These are phyloP conservation scores for Drosophila tsacasi DNA, from an alignment of 1,140 invertebrate species.

Conservation along the genomic window DNA sequence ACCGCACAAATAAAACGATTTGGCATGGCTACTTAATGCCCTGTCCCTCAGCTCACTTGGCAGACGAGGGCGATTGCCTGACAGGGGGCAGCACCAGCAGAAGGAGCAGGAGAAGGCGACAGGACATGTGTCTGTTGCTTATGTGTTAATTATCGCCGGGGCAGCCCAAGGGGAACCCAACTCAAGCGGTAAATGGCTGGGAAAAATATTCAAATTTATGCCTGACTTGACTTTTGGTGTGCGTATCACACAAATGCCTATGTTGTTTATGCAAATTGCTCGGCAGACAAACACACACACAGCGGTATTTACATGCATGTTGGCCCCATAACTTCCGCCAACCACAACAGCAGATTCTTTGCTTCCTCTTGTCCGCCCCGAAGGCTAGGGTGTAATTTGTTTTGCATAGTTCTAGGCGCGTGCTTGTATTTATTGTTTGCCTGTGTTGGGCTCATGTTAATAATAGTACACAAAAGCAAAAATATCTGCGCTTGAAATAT, in stretches of 20 bases:
- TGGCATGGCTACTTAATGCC: conserved; percentile 51
- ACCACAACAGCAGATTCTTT: conserved; percentile 49
- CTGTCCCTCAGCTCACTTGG: conserved; percentile 48
- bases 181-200: conserved; percentile 66
- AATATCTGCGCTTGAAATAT: background rate
- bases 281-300: background rate
- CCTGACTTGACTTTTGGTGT: conserved; percentile 57
- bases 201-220: conserved; percentile 77
- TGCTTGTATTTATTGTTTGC: conserved; percentile 71
- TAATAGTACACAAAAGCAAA: conserved; percentile 6
- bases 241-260: conserved; percentile 51
- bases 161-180: conserved; percentile 42
- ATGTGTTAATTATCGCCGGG: conserved; percentile 69
- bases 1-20: conserved; percentile 53
- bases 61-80: conserved; percentile 17
- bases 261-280: conserved; percentile 72
- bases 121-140: conserved; percentile 61
- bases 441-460: conserved; percentile 20
- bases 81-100: background rate
- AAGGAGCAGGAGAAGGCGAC: background rate
- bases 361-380: conserved; percentile 2
- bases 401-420: conserved; percentile 73
- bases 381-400: conserved; percentile 59
- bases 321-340: conserved; percentile 48
- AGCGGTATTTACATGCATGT: conserved; percentile 6